Evolutionary conservation across 2,888 invertebrate species (phyloP).

Genomic region (Hyles lineata): DNA sequence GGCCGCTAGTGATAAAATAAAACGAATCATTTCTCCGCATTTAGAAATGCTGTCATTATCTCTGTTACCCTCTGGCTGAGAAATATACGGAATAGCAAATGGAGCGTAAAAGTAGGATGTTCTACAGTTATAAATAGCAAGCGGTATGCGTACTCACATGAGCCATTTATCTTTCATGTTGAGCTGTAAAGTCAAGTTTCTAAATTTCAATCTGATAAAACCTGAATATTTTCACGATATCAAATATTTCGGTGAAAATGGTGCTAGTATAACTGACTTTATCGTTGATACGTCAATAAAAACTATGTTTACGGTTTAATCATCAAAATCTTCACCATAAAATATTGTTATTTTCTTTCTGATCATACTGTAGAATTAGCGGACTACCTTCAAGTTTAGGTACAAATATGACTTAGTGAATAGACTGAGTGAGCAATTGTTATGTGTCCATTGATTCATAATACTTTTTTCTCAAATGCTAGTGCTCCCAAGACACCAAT

Average conservation of each 20-base stretch:
- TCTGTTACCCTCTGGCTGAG: background rate
- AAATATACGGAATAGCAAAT: conserved; percentile 7
- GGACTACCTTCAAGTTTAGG: too few species aligned
- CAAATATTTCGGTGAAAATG: background rate
- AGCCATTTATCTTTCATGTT: background rate
- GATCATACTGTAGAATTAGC: too few species aligned
- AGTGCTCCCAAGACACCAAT: too few species aligned
- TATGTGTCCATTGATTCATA: too few species aligned
- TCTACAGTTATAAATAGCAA: conserved; percentile 14
- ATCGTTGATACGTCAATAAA: background rate
- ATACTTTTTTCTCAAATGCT: too few species aligned
- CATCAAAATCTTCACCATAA: too few species aligned
- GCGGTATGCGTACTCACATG: background rate
- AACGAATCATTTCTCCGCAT: background rate
- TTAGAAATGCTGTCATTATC: background rate
- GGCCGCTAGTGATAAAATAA: too few species aligned
- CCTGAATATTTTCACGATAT: background rate
- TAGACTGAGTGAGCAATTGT: too few species aligned
- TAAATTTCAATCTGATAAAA: background rate
- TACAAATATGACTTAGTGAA: too few species aligned
- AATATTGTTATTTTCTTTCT: too few species aligned
- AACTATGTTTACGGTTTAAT: background rate
- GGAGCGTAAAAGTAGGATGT: conserved; percentile 14
- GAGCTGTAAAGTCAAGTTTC: background rate
- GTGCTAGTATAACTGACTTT: background rate